Evolutionary conservation across 2,113 vertebrate species (phyloP).

Genomic region (Ahaetulla prasina): DNA sequence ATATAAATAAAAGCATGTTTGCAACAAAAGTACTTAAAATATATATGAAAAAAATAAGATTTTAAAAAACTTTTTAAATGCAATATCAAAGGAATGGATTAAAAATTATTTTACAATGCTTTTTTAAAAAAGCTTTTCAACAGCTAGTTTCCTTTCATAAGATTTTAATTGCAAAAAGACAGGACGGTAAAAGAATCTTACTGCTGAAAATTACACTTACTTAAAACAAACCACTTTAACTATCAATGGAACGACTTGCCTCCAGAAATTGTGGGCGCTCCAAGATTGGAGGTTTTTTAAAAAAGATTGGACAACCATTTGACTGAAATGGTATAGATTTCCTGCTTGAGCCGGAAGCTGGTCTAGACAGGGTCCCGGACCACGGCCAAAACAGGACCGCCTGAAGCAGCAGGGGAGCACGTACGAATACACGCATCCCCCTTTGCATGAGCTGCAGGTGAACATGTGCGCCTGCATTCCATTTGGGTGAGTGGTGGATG

Average conservation of each 20-base stretch:
- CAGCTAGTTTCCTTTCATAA: background rate
- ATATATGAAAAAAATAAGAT: background rate
- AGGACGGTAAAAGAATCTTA: background rate
- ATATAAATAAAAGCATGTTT: background rate
- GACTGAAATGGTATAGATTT: background rate
- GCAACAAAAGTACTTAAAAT: background rate
- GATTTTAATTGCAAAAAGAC: background rate
- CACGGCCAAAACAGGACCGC: too few relatives aligned
- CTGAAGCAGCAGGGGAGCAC: too few relatives aligned
- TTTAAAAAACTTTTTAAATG: background rate
- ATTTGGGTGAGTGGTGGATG: too few relatives aligned
- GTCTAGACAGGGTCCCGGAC: too few relatives aligned
- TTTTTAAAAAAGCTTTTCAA: background rate
- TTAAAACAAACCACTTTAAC: background rate
- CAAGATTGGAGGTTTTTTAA: too few relatives aligned
- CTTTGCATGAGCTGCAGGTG: too few relatives aligned
- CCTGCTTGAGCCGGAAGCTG: too few relatives aligned
- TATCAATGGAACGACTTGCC: background rate
- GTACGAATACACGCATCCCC: too few relatives aligned
- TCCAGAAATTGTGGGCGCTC: too few relatives aligned
- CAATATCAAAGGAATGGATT: background rate
- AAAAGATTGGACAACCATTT: too few relatives aligned
- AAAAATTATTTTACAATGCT: background rate
- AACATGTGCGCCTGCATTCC: too few relatives aligned
- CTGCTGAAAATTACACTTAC: background rate